Base-by-base conservation (phyloP, 2,113 vertebrate genomes). In the Dinomys branickii region DNA sequence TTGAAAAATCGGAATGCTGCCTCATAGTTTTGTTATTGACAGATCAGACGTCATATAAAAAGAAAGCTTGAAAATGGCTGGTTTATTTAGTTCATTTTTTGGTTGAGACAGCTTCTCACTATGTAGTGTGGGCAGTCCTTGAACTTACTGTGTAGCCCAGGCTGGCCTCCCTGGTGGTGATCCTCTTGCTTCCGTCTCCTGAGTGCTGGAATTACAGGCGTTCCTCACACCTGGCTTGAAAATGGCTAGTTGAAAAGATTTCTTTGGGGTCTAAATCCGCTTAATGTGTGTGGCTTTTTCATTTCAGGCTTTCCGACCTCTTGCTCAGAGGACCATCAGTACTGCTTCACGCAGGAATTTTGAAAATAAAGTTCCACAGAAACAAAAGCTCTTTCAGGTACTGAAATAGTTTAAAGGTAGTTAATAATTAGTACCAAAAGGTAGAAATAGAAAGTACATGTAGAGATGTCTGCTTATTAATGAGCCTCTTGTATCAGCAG, bases 361-460 rank as follows among this genome's bases (percentile, higher is more conserved):
- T 16, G 96, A 98, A 82, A 99, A 99, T 96, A 99, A 97, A 96
- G 98, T 99, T 94, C 65, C 98, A 22, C 97, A 99, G 94, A 98
- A 99, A 41, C 99, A 99, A 98, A 99, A 99, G 95, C 14, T 98
- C 30, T 99, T 99, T 84, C 99, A 99, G 99, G 99, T 99, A 98
- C 61, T 59, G 71, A 86, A 78, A 30, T 96, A 50, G 80, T 86
- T 96, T 59, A 35, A 80, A 85, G n/a, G 12, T 80, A 35, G 24
- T n/a, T 85, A 33, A 88, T 92, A 73, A 80, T 67, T 54, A 80
- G 84, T 65, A 67, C 20, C 59, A 88, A 58, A 95, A 93, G 13
- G 22, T 94, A 5, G 75, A 83, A 22, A 30, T 77, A 59, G 20
- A 26, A 75, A 44, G 44, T 59, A 85, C 84, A 84, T 84, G 19